Conservation (phyloP, 2,888 invertebrate genomes). For the Meghimatium bilineatum region DNA sequence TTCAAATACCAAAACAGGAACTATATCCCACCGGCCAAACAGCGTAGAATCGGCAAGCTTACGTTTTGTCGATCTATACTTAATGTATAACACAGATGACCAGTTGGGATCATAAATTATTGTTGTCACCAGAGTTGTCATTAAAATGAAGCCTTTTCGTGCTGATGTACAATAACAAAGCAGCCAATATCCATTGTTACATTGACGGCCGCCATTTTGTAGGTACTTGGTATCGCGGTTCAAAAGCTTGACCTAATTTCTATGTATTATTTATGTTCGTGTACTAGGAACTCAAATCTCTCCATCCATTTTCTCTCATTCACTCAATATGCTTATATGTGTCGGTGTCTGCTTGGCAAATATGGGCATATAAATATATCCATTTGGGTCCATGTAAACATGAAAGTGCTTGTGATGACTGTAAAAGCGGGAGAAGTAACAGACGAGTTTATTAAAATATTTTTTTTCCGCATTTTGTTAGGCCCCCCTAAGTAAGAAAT, state of each 20-base stretch:
- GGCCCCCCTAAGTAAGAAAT: no score
- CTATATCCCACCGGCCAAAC: slow-evolving; percentile 17
- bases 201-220: slow-evolving; percentile 53
- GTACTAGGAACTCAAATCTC: background rate
- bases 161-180: background rate
- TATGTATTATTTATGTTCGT: background rate
- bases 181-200: slow-evolving; percentile 48
- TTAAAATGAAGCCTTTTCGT: slow-evolving; percentile 6
- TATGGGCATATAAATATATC: no score
- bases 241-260: background rate
- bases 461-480: no score
- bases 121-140: background rate
- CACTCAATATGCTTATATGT: no score
- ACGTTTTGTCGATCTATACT: background rate
- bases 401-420: no score
- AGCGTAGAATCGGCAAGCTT: background rate
- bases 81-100: slow-evolving; percentile 45
- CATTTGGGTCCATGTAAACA: no score
- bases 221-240: slow-evolving; percentile 28
- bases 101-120: no score
- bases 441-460: no score
- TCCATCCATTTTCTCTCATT: background rate
- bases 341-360: no score
- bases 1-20: slow-evolving; percentile 49
- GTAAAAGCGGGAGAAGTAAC: no score